These are phyloP conservation scores for Brienomyrus longianalis DNA, from an alignment of 2,113 vertebrate species.

Conservation along the genomic window DNA sequence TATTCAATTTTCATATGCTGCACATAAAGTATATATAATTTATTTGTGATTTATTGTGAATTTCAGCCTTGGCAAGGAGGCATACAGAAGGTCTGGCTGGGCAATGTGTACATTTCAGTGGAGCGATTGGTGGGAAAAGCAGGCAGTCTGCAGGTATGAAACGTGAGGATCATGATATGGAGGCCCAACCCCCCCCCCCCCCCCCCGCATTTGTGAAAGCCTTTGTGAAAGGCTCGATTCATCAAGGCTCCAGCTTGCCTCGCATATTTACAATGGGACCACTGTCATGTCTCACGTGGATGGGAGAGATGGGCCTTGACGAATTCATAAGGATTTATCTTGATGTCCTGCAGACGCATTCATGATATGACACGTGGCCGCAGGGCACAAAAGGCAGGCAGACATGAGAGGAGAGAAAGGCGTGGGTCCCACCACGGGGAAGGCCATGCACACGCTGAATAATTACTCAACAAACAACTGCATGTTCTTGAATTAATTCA, in stretches of 20 bases:
- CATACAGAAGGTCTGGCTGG: neutral
- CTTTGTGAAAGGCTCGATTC: neutral
- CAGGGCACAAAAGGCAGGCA: neutral
- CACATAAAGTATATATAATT: neutral
- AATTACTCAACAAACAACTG: neutral
- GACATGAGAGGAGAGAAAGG: neutral
- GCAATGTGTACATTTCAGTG: neutral
- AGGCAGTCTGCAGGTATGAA: neutral
- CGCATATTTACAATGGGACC: slow-evolving; percentile 3
- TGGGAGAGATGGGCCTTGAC: neutral
- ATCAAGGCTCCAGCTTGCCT: neutral
- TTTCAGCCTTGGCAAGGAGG: neutral
- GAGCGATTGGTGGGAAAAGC: neutral
- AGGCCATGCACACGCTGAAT: neutral
- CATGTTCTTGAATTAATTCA: neutral
- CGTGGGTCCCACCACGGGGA: neutral
- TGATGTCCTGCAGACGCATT: neutral
- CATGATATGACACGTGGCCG: neutral
- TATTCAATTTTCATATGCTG: neutral
- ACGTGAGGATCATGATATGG: neutral
- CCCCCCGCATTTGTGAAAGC: neutral
- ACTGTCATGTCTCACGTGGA: slow-evolving; percentile 5
- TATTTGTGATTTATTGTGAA: neutral
- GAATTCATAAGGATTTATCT: neutral
- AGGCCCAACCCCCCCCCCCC: neutral